A percentile compares a stretch with the other conserved stretches of the same genome.
phyloP scores from a whole-genome alignment of 2,797 vertebrate genomes.

The Platalea minor region DNA sequence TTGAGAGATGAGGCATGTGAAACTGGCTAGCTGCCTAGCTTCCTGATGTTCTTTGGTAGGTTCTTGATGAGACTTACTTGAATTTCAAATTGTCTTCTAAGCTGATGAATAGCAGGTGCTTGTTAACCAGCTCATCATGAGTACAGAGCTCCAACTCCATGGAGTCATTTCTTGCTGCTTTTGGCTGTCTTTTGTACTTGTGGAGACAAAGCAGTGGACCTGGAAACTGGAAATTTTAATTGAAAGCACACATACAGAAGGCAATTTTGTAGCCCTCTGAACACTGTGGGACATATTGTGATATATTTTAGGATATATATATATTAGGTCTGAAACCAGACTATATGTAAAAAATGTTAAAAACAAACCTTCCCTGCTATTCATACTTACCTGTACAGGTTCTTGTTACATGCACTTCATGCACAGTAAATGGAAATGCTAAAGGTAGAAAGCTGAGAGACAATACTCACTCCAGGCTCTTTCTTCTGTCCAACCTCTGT shows the following conservation, averaged over 20 bases:
- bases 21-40: not conserved
- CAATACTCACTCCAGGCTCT: not conserved
- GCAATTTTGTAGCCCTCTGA: not conserved
- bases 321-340: not conserved
- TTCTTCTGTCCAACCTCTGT: not conserved
- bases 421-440: not conserved
- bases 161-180: not conserved
- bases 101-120: not conserved
- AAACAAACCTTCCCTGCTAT: not conserved
- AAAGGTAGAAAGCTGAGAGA: not conserved
- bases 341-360: not conserved
- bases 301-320: not conserved
- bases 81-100: constrained; percentile 31
- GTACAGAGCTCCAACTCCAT: not conserved
- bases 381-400: not conserved
- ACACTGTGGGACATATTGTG: not conserved
- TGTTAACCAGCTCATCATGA: not conserved
- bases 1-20: not conserved
- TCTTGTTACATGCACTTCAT: not conserved
- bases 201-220: not conserved
- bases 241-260: not conserved
- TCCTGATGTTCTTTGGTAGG: not conserved
- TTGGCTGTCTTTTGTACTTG: not conserved
- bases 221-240: not conserved
- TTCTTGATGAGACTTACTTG: constrained; percentile 3